A percentile compares a stretch with the other conserved stretches of the same genome.
Conservation (phyloP, 2,888 invertebrate genomes). For the Rhogogaster chlorosoma region DNA sequence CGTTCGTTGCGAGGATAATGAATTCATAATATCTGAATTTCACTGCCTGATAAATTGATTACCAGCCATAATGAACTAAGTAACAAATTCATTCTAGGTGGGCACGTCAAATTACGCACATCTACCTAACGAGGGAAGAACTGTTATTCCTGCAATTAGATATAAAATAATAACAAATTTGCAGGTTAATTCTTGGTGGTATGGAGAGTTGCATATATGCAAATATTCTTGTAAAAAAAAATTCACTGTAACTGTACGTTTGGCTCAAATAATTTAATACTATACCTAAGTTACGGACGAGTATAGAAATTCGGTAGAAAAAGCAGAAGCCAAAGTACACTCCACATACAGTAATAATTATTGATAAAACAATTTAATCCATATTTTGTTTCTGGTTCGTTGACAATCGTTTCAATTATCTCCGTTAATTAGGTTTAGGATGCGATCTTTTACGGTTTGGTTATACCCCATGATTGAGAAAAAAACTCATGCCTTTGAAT, state of each 20-base stretch:
- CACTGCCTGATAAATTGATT: background rate
- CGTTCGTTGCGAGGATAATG: background rate
- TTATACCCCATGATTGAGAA: background rate
- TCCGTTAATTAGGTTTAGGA: background rate
- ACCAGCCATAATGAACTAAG: background rate
- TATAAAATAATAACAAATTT: background rate
- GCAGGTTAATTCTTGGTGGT: background rate
- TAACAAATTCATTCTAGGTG: background rate
- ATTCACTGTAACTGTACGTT: background rate
- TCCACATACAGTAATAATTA: background rate
- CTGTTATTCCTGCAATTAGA: background rate
- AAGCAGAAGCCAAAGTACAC: background rate
- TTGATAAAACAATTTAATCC: background rate
- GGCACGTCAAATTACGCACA: conserved; percentile 1
- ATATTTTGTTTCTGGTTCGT: background rate
- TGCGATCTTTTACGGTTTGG: background rate
- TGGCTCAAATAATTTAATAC: background rate
- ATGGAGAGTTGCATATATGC: background rate
- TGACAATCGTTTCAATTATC: background rate
- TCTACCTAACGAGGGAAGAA: conserved; percentile 6
- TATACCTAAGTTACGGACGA: background rate
- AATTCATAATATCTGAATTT: background rate
- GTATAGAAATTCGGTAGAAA: background rate
- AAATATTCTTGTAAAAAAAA: background rate
- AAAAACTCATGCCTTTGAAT: background rate